Conservation (phyloP, 2,113 vertebrate species). For the Dicerorhinus sumatrensis region DNA sequence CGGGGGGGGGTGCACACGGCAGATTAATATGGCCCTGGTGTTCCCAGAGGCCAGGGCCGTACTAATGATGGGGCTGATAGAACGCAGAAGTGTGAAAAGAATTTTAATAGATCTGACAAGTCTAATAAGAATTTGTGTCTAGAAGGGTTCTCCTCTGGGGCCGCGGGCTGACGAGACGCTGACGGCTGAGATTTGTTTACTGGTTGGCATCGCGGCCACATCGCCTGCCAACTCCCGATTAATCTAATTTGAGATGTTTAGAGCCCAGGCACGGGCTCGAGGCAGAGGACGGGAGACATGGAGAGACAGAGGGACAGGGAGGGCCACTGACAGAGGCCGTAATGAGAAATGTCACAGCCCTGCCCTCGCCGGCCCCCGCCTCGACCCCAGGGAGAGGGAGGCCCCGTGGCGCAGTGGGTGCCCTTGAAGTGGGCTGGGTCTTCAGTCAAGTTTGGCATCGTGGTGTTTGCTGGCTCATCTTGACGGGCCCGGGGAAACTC, state of each 20-base stretch:
- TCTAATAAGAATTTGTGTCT: constrained; percentile 97
- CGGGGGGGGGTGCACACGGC: constrained; percentile 45
- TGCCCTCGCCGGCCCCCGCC: background rate
- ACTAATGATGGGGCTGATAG: constrained; percentile 93
- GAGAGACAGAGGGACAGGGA: constrained; percentile 69
- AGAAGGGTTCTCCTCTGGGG: constrained; percentile 92
- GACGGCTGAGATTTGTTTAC: constrained; percentile 92
- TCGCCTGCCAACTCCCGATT: constrained; percentile 88
- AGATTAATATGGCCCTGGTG: constrained; percentile 81
- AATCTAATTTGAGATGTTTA: constrained; percentile 90
- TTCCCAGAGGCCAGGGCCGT: constrained; percentile 86
- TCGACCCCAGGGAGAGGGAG: background rate
- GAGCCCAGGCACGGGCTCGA: constrained; percentile 62
- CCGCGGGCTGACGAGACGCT: constrained; percentile 89
- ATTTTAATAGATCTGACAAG: constrained; percentile 99
- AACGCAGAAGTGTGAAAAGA: constrained; percentile 95
- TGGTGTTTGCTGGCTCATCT: background rate
- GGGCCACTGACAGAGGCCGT: constrained; percentile 78
- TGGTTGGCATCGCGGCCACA: constrained; percentile 83
- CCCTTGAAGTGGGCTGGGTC: constrained; percentile 15
- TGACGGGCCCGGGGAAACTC: background rate
- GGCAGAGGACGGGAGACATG: constrained; percentile 55
- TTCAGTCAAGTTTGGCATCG: background rate
- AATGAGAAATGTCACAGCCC: constrained; percentile 82
- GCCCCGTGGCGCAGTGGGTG: fast-evolving